Conservation (phyloP, 2,888 invertebrate species). For the Ophion slaviceki region DNA sequence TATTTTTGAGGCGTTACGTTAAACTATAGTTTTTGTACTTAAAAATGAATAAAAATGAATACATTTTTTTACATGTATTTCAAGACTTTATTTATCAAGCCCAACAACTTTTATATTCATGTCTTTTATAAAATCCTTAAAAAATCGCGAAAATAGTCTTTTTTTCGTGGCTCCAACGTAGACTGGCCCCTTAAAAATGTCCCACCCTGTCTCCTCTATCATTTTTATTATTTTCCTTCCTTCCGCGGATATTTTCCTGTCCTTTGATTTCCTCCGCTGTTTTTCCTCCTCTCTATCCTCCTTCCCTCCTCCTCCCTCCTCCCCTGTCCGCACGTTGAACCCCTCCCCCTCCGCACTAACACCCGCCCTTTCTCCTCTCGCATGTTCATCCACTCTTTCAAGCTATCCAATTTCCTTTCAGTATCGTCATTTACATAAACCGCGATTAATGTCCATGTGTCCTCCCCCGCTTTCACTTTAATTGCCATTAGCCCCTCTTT, state of each 20-base stretch:
- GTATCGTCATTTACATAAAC: background rate
- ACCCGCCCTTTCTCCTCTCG: background rate
- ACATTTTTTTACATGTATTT: too few species aligned
- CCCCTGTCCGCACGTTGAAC: conserved; percentile 8
- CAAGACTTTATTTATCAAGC: too few species aligned
- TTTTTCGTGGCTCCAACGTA: too few species aligned
- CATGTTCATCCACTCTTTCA: conserved; percentile 48
- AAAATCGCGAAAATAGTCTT: too few species aligned
- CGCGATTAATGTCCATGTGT: conserved; percentile 28
- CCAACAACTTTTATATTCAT: too few species aligned
- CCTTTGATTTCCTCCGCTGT: conserved; percentile 51
- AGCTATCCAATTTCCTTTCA: conserved; percentile 25
- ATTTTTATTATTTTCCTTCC: background rate
- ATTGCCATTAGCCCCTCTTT: background rate
- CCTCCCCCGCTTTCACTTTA: conserved; percentile 28
- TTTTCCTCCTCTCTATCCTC: conserved; percentile 43
- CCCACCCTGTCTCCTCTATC: conserved; percentile 5
- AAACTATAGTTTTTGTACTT: too few species aligned
- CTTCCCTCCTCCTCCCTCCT: background rate
- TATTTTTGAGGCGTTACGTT: too few species aligned
- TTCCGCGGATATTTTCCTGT: too few species aligned
- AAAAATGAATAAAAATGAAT: too few species aligned
- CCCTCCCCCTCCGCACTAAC: conserved; percentile 9
- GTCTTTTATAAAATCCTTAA: too few species aligned
- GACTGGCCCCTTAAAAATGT: too few species aligned